Base-by-base conservation (phyloP, 1,140 invertebrate genomes). In the Neelides sp. region DNA sequence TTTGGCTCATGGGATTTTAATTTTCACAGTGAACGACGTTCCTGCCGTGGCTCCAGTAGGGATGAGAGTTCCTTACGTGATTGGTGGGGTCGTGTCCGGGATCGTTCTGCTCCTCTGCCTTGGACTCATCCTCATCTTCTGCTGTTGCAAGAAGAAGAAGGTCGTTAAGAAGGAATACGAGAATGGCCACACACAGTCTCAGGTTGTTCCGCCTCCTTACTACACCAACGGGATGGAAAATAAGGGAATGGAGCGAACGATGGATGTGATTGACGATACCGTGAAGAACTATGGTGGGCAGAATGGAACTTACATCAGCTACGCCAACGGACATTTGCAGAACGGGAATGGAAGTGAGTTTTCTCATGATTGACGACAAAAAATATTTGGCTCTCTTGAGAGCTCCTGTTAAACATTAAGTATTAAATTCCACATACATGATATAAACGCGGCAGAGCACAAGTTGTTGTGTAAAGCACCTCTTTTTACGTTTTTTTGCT, bases 161-260 rank as follows among this genome's bases (percentile, higher is more conserved):
- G 64, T 67, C 45, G 55, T 64, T n/a, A 79, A 82, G 54, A 92
- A 90, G 68, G 84, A 89, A 64, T 87, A 87, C 65, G 85, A 89
- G 70, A 85, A 86, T 81, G 84, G 64, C 80, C 84, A 1, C 72
- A 71, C 71, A 75, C 83, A 83, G 65, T 83, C 79, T 54, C 81
- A 84, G 66, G 80, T 80, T 7, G 82, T 83, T 34, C 75, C 75
- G 28, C 85, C 85, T 2, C 89, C 89, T 60, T 85, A 84, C 60
- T 79, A 81, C 13, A 76, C 79, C 20, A 77, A 78, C n/a, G 83
- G 83, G 4, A 78, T 90, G 68, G 86, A 91, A 68, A 91, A 91
- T 66, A 91, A 91, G 69, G 86, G 84, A 24, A 68, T 91, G 8
- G 85, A 92, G 66, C 80, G 85, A 64, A 85, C 82, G 13, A 75